Evolutionary conservation across 2,113 vertebrate species (phyloP), one percentile per base, ranked within the genome.

Genomic region (Phrynosoma platyrhinos): DNA sequence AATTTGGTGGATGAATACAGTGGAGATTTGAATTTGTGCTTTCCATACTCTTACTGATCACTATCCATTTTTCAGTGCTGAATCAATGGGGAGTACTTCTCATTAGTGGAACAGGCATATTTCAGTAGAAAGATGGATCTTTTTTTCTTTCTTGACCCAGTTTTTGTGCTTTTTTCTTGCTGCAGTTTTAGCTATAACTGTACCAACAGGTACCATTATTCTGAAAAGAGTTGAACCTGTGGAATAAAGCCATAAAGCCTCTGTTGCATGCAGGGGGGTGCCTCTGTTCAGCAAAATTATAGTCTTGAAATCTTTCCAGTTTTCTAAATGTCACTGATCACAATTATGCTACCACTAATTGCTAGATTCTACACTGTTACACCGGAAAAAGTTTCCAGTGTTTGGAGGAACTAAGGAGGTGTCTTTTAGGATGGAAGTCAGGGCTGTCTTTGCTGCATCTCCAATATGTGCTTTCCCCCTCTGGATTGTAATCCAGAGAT

Each of bases 321-420:
- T 71, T 84, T 72, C 32, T 79, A 62, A 5, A 21, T 79, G 32
- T 30, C 82, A 40, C 36, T 52, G 58, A 78, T 87, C 52, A 72
- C 32, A 80, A 71, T 79, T 71, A 87, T 71, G 78, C 9, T 72
- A 23, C 32, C 4, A 10, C 32, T 80, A 87, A 81, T 87, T 87
- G 79, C 64, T 72, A 72, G 30, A 21, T 23, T 87, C 53, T 72
- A 47, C 52, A 71, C 30, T 25, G 42, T 80, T 53, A 80, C 77
- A 72, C 68, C 76, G 69, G 47, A 64, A 87, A 72, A 79, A 72
- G 47, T 58, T 55, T 32, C 47, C 21, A 78, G 13, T 36, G 47
- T 87, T 81, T 27, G 36, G 58, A 62, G 25, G 47, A 88, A 68
- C 16, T 1, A 40, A 27, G 18, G 58, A 62, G 36, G 27, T 62